Evolutionary conservation across 1,140 invertebrate species (phyloP), one percentile per base, ranked within the genome.

Genomic region (Carposina sasakii): DNA sequence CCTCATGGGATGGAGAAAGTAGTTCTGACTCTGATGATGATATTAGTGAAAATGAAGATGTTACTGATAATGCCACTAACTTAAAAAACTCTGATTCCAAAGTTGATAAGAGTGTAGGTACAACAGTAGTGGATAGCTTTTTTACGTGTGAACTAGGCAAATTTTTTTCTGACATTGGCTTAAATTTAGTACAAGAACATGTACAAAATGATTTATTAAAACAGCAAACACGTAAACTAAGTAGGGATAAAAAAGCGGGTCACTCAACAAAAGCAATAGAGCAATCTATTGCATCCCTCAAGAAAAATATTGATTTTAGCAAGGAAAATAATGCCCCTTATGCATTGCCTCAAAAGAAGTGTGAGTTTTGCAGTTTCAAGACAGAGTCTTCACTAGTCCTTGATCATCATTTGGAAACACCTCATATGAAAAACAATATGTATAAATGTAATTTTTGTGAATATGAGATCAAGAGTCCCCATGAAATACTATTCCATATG

Each of bases 401-500:
- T 91, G 89, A 93, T 21, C 91, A 94, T 76, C 96, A 99, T 77
- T 88, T 96, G 68, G 94, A 97, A 69, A 95, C 93, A 20, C 96
- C 96, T 16, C 96, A 98, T 76, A 93, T 96, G 91, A 92, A 91
- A 49, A 94, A 94, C 67, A 92, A 92, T 62, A 87, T 93, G 6
- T 94, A 95, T 71, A 90, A 91, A 73, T 98, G 94, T 86, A 95
- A 96, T 82, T 96, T 95, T 73, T 97, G 95, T 85, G 76, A 90
- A 0, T 92, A 93, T 58, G 92, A 95, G 73, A 92, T 95, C 20
- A 88, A 92, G 45, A 93, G 92, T 71, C 91, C 94, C 8, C 93
- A 94, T 59, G 93, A 95, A 69, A 97, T 98, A 54, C 85, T 96
- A 3, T 94, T 91, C 68, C 97, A 99, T 63, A 96, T 97, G 93